Conservation (phyloP, 2,888 invertebrate genomes). For the Artemia sinica region DNA sequence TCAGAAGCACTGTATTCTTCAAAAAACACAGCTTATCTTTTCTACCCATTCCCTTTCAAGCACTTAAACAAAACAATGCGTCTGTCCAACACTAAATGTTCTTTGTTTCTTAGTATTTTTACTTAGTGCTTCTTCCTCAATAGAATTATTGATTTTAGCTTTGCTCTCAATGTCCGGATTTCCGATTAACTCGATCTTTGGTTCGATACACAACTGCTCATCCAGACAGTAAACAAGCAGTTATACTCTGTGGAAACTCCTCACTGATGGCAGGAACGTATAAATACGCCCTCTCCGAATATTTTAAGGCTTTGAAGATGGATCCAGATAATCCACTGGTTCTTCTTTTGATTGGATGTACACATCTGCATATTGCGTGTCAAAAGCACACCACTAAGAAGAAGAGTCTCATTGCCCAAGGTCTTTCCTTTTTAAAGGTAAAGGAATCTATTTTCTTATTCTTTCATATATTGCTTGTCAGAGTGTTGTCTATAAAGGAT, state of each 20-base stretch:
- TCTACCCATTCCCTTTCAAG: too few relatives aligned
- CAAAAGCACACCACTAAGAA: conserved; percentile 65
- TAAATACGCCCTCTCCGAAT: conserved; percentile 63
- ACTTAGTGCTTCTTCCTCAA: too few relatives aligned
- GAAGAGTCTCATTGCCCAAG: conserved; percentile 55
- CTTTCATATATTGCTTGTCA: too few relatives aligned
- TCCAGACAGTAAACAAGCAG: conserved; percentile 43
- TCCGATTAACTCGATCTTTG: conserved; percentile 56
- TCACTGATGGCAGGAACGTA: conserved; percentile 67
- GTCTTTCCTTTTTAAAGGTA: conserved; percentile 43
- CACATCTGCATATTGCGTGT: conserved; percentile 59
- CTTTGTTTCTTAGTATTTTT: too few relatives aligned
- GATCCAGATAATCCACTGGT: conserved; percentile 47
- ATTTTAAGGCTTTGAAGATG: conserved; percentile 49
- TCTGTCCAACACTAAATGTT: too few relatives aligned
- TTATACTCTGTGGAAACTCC: conserved; percentile 62
- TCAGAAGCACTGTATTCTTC: too few relatives aligned
- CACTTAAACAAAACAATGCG: too few relatives aligned
- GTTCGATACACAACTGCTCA: conserved; percentile 43
- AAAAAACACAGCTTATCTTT: too few relatives aligned
- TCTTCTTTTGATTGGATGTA: conserved; percentile 54
- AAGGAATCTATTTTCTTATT: not conserved
- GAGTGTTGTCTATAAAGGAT: too few relatives aligned
- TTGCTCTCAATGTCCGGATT: conserved; percentile 53
- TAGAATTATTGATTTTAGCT: conserved; percentile 24